These are phyloP conservation scores for Enhydra lutris DNA, from an alignment of 2,113 vertebrate species.

Conservation along the genomic window DNA sequence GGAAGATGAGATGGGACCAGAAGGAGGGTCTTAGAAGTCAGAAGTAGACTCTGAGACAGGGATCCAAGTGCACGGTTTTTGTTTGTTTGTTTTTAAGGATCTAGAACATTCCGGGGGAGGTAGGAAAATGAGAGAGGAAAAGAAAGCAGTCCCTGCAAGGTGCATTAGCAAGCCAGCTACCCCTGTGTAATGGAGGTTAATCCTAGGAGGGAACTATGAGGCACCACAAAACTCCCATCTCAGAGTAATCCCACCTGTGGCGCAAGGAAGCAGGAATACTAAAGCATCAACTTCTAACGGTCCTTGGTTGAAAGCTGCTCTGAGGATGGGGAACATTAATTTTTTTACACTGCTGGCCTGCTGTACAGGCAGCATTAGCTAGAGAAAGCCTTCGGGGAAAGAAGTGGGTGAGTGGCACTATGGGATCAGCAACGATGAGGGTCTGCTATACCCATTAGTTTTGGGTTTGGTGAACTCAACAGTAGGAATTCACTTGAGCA, in stretches of 20 bases:
- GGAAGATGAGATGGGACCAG: neutral
- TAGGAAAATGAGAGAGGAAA: too few species aligned
- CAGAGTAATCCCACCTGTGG: neutral
- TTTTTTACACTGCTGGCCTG: neutral
- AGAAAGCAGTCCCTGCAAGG: neutral
- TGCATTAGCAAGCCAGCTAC: neutral
- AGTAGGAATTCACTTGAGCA: neutral
- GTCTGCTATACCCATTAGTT: neutral
- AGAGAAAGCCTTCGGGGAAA: neutral
- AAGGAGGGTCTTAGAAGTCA: neutral
- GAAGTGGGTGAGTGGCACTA: neutral
- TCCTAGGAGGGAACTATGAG: neutral
- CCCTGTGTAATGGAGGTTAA: too few species aligned
- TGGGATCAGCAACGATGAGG: neutral
- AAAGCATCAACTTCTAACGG: neutral
- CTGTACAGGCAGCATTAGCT: neutral
- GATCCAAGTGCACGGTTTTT: neutral
- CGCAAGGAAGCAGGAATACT: rapidly evolving
- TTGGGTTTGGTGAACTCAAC: neutral
- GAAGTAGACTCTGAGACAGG: neutral
- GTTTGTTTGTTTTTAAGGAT: neutral
- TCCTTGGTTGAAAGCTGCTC: neutral
- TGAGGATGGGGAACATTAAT: neutral
- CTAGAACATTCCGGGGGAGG: neutral
- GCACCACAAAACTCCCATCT: too few species aligned